These are phyloP conservation scores for Drosophila sechellia DNA, from an alignment of 1,140 invertebrate genomes.

Conservation along the genomic window DNA sequence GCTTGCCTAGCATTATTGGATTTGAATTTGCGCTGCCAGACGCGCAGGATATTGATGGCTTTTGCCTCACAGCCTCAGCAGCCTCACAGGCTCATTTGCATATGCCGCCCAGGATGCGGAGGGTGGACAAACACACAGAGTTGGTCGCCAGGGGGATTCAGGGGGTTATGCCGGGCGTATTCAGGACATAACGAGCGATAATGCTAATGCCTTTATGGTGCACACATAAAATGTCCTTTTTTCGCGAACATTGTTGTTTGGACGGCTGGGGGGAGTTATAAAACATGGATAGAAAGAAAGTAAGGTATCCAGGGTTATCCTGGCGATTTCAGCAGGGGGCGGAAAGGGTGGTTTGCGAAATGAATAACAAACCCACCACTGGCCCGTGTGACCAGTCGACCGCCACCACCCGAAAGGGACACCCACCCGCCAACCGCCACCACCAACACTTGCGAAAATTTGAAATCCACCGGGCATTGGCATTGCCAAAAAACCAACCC, in stretches of 20 bases:
- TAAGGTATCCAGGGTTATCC: constrained; percentile 22
- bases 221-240: constrained; percentile 81
- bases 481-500: constrained; percentile 59
- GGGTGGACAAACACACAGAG: constrained; percentile 22
- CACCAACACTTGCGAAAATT: constrained; percentile 45
- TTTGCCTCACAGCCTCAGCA: constrained; percentile 33
- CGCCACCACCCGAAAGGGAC: constrained; percentile 35
- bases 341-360: constrained; percentile 58
- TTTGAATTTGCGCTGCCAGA: constrained; percentile 63
- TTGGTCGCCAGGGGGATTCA: constrained; percentile 13
- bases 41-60: constrained; percentile 70
- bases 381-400: constrained; percentile 63
- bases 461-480: constrained; percentile 35
- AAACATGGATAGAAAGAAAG: not conserved
- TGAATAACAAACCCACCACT: constrained; percentile 75
- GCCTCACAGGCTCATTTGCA: constrained; percentile 63
- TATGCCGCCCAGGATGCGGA: constrained; percentile 59
- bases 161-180: constrained; percentile 13
- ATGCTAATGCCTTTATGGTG: constrained; percentile 83
- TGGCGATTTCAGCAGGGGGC: constrained; percentile 10
- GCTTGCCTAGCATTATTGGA: constrained; percentile 63
- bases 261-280: not conserved
- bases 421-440: constrained; percentile 15
- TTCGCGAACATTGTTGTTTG: constrained; percentile 74
- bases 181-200: constrained; percentile 82